Percentiles rank a stretch among this genome's conserved stretches.
Conservation (phyloP, 2,888 invertebrate genomes). For the Pomacea canaliculata region DNA sequence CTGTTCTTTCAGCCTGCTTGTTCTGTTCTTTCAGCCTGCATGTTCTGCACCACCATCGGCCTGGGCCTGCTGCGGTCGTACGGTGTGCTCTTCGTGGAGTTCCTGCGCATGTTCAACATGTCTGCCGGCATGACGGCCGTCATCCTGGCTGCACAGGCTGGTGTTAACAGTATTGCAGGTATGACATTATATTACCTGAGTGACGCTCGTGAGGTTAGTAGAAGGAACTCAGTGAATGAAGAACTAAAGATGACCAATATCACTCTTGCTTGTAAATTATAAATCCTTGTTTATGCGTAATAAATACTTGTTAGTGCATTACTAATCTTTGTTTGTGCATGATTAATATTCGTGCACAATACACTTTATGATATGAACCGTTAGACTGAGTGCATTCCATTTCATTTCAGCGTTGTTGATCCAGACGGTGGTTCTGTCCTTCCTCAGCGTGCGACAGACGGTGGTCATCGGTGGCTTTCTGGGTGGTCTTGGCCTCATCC, state of each 20-base stretch:
- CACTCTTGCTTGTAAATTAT: too few relatives aligned
- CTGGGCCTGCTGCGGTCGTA: conserved; percentile 16
- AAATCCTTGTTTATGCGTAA: too few relatives aligned
- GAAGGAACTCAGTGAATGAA: too few relatives aligned
- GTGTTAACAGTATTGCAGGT: conserved; percentile 6
- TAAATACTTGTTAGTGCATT: too few relatives aligned
- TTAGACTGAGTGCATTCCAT: too few relatives aligned
- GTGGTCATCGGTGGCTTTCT: not conserved
- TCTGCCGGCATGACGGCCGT: conserved; percentile 30
- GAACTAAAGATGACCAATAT: too few relatives aligned
- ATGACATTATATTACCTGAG: not conserved
- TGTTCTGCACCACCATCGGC: conserved; percentile 5
- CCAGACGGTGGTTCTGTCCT: conserved; percentile 15
- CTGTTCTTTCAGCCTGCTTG: too few relatives aligned
- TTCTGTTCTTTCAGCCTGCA: not conserved
- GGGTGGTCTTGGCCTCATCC: too few relatives aligned
- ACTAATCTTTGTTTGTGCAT: too few relatives aligned
- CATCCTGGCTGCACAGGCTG: conserved; percentile 30
- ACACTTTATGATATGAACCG: too few relatives aligned
- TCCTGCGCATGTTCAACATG: conserved; percentile 25
- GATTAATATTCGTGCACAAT: too few relatives aligned
- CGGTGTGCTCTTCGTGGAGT: conserved; percentile 30
- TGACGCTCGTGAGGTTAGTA: too few relatives aligned
- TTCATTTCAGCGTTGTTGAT: conserved; percentile 4
- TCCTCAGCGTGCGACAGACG: conserved; percentile 11